Evolutionary conservation across 2,797 vertebrate species (phyloP), one percentile per base, ranked within the genome.

Genomic region (Scomberomorus guttatus): DNA sequence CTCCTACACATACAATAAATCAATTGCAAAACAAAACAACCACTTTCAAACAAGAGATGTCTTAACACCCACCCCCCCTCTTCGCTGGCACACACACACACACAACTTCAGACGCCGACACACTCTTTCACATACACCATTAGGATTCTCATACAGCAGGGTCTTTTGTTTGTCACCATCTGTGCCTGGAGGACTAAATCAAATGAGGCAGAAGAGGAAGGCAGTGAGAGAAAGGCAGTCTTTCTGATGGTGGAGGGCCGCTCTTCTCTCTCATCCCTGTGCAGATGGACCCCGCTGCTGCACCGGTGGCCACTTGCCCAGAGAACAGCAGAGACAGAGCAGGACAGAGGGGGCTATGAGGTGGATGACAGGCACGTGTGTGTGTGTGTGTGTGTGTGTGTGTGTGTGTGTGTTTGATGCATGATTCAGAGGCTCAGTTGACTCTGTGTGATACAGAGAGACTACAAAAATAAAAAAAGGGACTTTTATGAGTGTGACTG

Each of bases 101-200:
- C 56, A 65, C 70, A 76, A 52, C 74, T 63, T 78, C 51, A 76
- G 79, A 75, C 11, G 59, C 42, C 25, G 17, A 76, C 68, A 77
- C 61, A 70, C 85, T 85, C 79, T 81, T 87, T 84, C 58, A 80
- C 80, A 73, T 67, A 68, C 80, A 77, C 73, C 75, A 89, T 82
- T 83, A 81, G 60, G 77, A 79, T 86, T 90, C 79, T 83, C 14
- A 18, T 80, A 82, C 75, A 87, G 85, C 76, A 13, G 70, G 54
- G 70, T 83, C 83, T 88, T 90, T 84, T 84, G 85, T 91, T 88
- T 90, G 82, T 73, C 87, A 83, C 91, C 90, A 92, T 92, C 83
- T 92, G 88, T 80, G 88, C 87, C 84, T 80, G 72, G 76, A 90
- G 84, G 84, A 86, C 85, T 68, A 75, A 79, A 80, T 89, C 74